Evolutionary conservation across 2,113 vertebrate genomes (phyloP).

Genomic region (Taurulus bubalis): DNA sequence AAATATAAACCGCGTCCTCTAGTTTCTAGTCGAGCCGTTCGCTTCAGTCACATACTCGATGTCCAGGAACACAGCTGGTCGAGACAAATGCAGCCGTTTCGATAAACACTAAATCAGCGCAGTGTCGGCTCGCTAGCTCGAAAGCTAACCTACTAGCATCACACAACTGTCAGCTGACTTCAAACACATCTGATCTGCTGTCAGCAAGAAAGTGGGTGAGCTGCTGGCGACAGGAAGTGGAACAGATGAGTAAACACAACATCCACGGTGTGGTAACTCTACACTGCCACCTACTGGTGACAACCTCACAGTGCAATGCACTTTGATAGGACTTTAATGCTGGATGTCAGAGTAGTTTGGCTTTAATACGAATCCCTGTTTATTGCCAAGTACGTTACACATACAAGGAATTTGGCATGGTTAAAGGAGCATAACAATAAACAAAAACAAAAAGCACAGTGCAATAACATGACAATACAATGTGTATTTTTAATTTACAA

Average conservation of each 20-base stretch:
- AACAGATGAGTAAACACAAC: conserved; percentile 50
- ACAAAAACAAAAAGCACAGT: too few species aligned
- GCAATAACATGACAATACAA: too few species aligned
- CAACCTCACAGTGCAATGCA: background rate
- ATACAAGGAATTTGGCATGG: too few species aligned
- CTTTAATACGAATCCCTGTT: background rate
- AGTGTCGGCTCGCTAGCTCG: background rate
- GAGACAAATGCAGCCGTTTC: background rate
- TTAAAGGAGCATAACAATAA: background rate
- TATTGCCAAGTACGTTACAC: too few species aligned
- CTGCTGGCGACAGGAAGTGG: conserved; percentile 54
- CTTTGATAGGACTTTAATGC: background rate
- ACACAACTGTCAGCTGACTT: conserved; percentile 70
- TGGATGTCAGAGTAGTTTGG: background rate
- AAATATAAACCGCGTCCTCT: accelerated
- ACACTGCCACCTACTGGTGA: conserved; percentile 54
- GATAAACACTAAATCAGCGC: background rate
- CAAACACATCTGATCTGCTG: conserved; percentile 29
- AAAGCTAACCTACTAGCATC: conserved; percentile 61
- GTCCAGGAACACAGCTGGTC: background rate
- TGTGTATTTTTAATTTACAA: too few species aligned
- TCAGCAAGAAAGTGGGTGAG: conserved; percentile 69
- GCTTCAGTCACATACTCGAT: background rate
- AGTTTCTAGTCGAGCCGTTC: background rate
- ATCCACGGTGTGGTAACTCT: conserved; percentile 26